Conservation (phyloP, 2,113 vertebrate genomes). For the Nannospalax galili region DNA sequence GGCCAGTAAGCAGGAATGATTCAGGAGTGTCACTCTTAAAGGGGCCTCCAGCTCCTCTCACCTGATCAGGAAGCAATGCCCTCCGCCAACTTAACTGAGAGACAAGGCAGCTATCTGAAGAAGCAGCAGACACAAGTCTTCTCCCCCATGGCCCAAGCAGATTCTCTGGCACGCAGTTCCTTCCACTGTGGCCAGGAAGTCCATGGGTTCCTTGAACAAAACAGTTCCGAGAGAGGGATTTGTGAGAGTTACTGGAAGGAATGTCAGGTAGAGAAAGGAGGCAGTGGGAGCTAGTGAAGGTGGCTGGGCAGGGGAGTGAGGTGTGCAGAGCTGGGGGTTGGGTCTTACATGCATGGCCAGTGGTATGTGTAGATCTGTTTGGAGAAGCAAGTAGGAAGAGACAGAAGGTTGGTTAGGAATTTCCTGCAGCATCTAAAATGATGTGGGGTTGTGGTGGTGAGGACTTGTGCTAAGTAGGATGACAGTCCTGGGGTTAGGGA, state of each 20-base stretch:
- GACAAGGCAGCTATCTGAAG: neutral
- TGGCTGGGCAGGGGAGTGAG: neutral
- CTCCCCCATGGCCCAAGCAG: neutral
- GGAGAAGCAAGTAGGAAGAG: neutral
- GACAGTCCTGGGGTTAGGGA: neutral
- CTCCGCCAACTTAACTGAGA: neutral
- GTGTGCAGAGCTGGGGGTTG: too few species aligned
- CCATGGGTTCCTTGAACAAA: neutral
- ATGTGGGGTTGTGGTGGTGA: neutral
- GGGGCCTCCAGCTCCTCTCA: neutral
- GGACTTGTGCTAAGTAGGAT: neutral
- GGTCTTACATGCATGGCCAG: neutral
- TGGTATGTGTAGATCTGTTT: neutral
- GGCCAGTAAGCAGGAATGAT: neutral
- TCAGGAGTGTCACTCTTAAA: neutral
- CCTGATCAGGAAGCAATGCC: neutral
- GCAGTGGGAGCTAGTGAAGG: neutral
- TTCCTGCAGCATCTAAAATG: neutral
- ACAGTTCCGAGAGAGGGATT: neutral
- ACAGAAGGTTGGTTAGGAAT: neutral
- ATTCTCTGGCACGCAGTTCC: neutral
- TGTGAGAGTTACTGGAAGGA: neutral
- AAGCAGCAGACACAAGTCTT: neutral
- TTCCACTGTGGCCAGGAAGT: neutral
- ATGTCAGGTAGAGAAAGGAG: neutral